A percentile compares a stretch with the other conserved stretches of the same genome.
Conservation (phyloP, 2,113 vertebrate genomes). For the Oophaga pumilio region DNA sequence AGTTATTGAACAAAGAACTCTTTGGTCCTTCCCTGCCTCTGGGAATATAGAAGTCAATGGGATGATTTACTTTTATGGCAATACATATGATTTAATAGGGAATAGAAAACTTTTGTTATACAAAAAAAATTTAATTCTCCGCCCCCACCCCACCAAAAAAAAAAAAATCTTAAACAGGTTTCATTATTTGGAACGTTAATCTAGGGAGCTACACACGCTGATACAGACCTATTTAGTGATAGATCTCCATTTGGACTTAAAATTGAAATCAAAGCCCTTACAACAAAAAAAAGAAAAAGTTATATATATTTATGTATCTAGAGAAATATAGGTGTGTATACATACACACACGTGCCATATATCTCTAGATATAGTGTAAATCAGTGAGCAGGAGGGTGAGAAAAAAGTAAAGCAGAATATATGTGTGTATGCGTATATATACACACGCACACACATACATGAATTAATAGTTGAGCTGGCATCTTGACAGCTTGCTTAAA, state of each 20-base stretch:
- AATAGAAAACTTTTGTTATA: not conserved
- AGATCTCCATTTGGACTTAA: conserved; percentile 62
- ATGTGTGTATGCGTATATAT: not conserved
- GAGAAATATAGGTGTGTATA: no score
- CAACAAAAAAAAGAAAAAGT: conserved; percentile 3
- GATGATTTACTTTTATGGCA: not conserved
- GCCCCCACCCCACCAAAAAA: not conserved
- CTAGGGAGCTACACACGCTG: conserved; percentile 25
- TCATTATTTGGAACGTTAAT: conserved; percentile 3
- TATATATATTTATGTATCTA: not conserved
- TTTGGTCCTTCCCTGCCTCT: conserved; percentile 86
- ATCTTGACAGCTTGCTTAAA: conserved; percentile 63
- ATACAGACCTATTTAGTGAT: conserved; percentile 63
- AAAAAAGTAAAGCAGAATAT: not conserved
- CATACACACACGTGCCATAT: no score
- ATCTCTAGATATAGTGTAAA: no score
- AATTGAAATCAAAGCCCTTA: not conserved
- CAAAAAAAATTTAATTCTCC: not conserved
- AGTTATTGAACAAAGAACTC: conserved; percentile 71
- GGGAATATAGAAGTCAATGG: not conserved
- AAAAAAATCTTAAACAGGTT: not conserved
- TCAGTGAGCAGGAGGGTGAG: conserved; percentile 12
- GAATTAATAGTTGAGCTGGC: conserved; percentile 47
- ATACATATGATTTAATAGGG: not conserved
- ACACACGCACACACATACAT: no score